phyloP scores from a whole-genome alignment of 2,888 invertebrate genomes.

The Drosophila acutilabella region DNA sequence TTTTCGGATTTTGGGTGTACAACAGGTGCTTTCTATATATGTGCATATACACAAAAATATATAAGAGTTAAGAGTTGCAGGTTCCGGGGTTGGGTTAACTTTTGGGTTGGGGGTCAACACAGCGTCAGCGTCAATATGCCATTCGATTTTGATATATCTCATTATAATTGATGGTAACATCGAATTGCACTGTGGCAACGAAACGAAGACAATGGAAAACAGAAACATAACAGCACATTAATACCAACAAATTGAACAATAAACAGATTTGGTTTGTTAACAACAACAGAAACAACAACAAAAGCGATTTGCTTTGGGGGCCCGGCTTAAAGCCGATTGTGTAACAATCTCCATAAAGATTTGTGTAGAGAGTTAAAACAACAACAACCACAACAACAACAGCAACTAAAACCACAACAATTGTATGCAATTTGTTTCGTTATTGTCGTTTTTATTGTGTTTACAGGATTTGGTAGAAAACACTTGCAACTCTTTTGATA shows the following conservation, averaged over 20 bases:
- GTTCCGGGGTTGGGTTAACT: constrained; percentile 26
- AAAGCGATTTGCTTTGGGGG: constrained; percentile 63
- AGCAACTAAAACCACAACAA: constrained; percentile 23
- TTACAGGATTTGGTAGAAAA: constrained; percentile 37
- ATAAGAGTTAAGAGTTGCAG: constrained; percentile 6
- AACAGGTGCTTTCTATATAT: constrained; percentile 74
- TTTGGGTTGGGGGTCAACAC: constrained; percentile 24
- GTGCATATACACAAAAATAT: background rate
- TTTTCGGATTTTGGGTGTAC: constrained; percentile 43
- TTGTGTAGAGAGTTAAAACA: constrained; percentile 38
- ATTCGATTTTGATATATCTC: constrained; percentile 73
- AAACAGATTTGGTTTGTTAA: constrained; percentile 73
- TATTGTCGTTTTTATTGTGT: constrained; percentile 15
- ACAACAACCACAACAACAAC: constrained; percentile 14
- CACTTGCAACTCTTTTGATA: constrained; percentile 20
- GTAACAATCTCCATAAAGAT: constrained; percentile 41
- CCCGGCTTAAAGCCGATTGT: constrained; percentile 60
- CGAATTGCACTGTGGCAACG: constrained; percentile 38
- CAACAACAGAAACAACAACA: constrained; percentile 52
- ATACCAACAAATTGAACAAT: constrained; percentile 62
- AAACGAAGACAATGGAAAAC: constrained; percentile 7
- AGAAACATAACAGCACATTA: constrained; percentile 55
- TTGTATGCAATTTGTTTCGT: constrained; percentile 46
- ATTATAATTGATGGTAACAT: constrained; percentile 76
- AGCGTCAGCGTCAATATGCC: constrained; percentile 49